Conservation (phyloP, 2,113 vertebrate species). For the Triplophysa tibetana region DNA sequence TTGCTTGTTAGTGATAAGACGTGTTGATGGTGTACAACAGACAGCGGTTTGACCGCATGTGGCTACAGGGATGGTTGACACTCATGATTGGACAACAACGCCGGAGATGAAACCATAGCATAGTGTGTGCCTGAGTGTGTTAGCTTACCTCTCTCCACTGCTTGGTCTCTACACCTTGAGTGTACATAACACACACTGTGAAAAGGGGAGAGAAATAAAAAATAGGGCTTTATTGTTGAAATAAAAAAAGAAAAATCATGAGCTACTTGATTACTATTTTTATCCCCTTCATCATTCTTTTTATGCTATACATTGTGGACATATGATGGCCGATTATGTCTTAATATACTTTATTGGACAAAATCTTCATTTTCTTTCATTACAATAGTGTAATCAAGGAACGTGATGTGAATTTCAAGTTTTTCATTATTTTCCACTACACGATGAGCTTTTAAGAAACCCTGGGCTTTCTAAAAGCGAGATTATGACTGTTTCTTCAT, state of each 20-base stretch:
- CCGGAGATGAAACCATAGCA: slow-evolving; percentile 16
- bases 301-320: too few relatives aligned
- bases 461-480: too few relatives aligned
- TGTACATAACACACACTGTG: slow-evolving; percentile 91
- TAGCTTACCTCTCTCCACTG: slow-evolving; percentile 89
- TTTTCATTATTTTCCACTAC: too few relatives aligned
- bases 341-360: too few relatives aligned
- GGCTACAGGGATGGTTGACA: not conserved
- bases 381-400: too few relatives aligned
- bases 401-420: too few relatives aligned
- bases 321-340: too few relatives aligned
- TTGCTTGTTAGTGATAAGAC: slow-evolving; percentile 28
- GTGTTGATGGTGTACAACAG: slow-evolving; percentile 19
- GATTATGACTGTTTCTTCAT: too few relatives aligned
- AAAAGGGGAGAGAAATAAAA: slow-evolving; percentile 44
- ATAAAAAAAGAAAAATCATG: not conserved
- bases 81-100: slow-evolving; percentile 16
- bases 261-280: not conserved
- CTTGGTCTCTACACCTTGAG: slow-evolving; percentile 87
- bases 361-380: too few relatives aligned
- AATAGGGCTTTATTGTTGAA: not conserved
- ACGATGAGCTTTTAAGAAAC: too few relatives aligned
- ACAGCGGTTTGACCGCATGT: not conserved
- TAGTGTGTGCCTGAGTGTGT: slow-evolving; percentile 25
- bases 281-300: not conserved